Evolutionary conservation across 2,888 invertebrate species (phyloP).

Genomic region (Aelia acuminata): DNA sequence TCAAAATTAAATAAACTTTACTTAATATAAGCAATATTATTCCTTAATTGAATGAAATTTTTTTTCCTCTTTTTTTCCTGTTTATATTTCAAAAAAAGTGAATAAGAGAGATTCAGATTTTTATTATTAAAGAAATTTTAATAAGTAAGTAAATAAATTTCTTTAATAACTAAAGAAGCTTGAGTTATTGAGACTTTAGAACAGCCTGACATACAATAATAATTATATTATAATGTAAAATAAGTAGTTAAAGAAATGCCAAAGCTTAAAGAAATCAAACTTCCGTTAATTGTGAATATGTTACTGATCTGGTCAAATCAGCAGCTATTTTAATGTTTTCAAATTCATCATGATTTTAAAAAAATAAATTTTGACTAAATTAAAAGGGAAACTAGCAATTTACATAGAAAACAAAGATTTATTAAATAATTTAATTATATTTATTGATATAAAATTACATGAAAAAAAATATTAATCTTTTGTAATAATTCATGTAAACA

Average conservation of each 20-base stretch:
- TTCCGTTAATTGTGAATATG: too few species aligned
- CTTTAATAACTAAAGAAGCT: not conserved
- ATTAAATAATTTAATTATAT: not conserved
- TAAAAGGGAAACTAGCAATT: not conserved
- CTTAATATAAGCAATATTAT: not conserved
- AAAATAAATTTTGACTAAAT: not conserved
- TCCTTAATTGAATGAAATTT: not conserved
- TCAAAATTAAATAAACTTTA: not conserved
- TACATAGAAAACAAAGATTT: not conserved
- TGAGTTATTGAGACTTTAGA: not conserved
- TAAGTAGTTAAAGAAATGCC: not conserved
- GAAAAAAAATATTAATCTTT: too few species aligned
- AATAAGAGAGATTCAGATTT: not conserved
- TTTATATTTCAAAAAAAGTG: not conserved
- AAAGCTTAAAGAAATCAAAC: not conserved
- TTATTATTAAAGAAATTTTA: not conserved
- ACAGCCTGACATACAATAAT: not conserved
- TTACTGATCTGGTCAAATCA: too few species aligned
- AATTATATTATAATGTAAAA: not conserved
- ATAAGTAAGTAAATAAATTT: not conserved
- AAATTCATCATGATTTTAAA: not conserved
- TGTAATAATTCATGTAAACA: too few species aligned
- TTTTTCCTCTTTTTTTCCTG: not conserved
- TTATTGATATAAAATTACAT: too few species aligned
- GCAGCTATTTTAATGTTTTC: not conserved